Evolutionary conservation across 2,113 vertebrate species (phyloP).

Genomic region (Porphyrio hochstetteri): DNA sequence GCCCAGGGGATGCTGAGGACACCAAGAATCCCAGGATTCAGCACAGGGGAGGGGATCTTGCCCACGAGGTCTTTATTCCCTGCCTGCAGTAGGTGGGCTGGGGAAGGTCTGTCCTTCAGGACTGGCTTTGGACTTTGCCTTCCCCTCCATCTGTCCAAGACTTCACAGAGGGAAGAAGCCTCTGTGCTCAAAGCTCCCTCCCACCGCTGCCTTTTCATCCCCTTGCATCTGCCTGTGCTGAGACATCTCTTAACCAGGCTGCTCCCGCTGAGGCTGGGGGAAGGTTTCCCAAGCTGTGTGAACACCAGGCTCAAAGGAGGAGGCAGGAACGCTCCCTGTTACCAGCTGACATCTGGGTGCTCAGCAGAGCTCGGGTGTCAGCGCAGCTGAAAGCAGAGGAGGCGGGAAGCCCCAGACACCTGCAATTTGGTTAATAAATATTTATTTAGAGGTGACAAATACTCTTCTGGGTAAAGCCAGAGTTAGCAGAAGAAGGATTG

Average conservation of each 20-base stretch:
- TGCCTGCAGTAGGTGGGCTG: background rate
- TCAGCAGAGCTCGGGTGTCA: background rate
- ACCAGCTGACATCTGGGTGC: slow-evolving; percentile 1
- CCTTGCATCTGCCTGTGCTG: background rate
- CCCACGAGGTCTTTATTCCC: background rate
- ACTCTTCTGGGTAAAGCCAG: background rate
- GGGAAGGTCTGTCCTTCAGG: background rate
- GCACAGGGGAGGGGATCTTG: background rate
- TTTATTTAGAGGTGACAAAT: slow-evolving; percentile 52
- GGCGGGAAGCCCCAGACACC: slow-evolving; percentile 57
- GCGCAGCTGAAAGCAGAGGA: slow-evolving; percentile 11
- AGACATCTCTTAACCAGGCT: background rate
- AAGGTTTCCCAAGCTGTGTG: background rate
- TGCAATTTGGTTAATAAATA: slow-evolving; percentile 46
- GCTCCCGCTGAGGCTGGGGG: background rate
- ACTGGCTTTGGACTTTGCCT: background rate
- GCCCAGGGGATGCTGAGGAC: background rate
- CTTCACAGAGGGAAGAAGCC: background rate
- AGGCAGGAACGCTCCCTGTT: background rate
- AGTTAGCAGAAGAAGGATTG: slow-evolving; percentile 24
- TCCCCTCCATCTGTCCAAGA: background rate
- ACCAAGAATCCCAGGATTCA: background rate
- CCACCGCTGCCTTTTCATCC: background rate
- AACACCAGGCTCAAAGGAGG: background rate
- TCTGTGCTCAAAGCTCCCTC: background rate